These are phyloP conservation scores for Tenthredo notha DNA, from an alignment of 2,888 invertebrate species.

Conservation along the genomic window DNA sequence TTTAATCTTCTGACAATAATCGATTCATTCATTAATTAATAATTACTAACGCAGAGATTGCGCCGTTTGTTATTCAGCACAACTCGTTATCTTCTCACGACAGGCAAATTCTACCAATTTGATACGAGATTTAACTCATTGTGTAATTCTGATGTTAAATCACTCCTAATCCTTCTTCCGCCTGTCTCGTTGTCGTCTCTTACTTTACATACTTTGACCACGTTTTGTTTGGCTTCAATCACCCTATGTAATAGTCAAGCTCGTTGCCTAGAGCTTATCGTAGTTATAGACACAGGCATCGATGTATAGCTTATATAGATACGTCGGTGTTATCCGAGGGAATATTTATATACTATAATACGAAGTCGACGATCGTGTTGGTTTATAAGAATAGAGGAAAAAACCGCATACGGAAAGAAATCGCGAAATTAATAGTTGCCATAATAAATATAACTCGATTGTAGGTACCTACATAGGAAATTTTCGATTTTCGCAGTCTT, in stretches of 20 bases:
- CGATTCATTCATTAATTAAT: not conserved
- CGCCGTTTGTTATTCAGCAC: not conserved
- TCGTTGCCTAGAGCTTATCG: not conserved
- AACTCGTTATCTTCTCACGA: not conserved
- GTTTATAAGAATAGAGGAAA: not conserved
- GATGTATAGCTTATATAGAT: not conserved
- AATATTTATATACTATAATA: not conserved
- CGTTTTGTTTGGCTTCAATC: constrained; percentile 39
- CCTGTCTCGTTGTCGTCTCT: not conserved
- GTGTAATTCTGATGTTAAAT: constrained; percentile 4
- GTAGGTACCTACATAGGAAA: not conserved
- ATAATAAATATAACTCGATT: not conserved
- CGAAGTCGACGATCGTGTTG: not conserved
- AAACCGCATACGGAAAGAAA: not conserved
- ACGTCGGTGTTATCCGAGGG: not conserved
- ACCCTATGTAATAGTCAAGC: not conserved
- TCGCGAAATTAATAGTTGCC: not conserved
- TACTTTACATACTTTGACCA: constrained; percentile 13
- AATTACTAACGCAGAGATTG: not conserved
- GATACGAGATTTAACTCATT: not conserved
- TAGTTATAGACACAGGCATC: not conserved
- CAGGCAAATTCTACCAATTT: not conserved
- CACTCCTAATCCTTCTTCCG: not conserved
- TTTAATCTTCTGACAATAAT: not conserved
- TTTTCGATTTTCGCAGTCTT: not conserved